phyloP scores from a whole-genome alignment of 2,888 invertebrate species.

The Hemistola chrysoprasaria region DNA sequence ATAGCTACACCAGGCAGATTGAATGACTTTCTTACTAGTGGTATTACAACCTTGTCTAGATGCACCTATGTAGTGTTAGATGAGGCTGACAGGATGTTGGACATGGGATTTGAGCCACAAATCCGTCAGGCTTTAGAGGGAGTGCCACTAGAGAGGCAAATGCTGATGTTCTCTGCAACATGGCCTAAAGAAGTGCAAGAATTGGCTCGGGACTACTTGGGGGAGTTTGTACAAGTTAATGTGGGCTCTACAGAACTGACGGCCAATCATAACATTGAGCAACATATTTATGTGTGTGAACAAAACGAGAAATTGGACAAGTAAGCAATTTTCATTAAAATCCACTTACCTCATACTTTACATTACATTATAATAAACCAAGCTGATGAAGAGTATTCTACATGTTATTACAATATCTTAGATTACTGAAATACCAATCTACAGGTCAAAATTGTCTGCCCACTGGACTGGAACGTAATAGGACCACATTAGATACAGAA shows the following conservation, averaged over 20 bases:
- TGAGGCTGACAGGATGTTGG: conserved; percentile 97
- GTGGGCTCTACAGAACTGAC: conserved; percentile 93
- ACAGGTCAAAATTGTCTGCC: too few relatives aligned
- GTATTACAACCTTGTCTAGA: conserved; percentile 85
- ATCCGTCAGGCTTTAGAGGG: conserved; percentile 95
- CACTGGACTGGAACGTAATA: too few relatives aligned
- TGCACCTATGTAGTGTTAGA: conserved; percentile 93
- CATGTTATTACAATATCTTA: too few relatives aligned
- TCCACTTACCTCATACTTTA: neutral
- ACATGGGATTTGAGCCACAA: conserved; percentile 99
- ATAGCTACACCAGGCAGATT: conserved; percentile 94
- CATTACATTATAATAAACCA: too few relatives aligned
- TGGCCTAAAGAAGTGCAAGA: conserved; percentile 98
- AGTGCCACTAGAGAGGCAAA: conserved; percentile 95
- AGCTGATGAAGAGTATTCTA: too few relatives aligned
- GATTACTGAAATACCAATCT: too few relatives aligned
- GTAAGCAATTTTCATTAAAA: conserved; percentile 39
- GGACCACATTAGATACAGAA: too few relatives aligned
- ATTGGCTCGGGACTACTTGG: conserved; percentile 95
- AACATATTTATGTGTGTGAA: conserved; percentile 91
- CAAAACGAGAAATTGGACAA: conserved; percentile 88
- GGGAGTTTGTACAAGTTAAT: conserved; percentile 94
- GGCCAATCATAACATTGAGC: conserved; percentile 94
- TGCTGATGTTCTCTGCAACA: conserved; percentile 98
- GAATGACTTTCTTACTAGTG: conserved; percentile 90